A percentile compares a stretch with the other conserved stretches of the same genome.
Conservation (phyloP, 2,113 vertebrate species). For the Athene cunicularia region DNA sequence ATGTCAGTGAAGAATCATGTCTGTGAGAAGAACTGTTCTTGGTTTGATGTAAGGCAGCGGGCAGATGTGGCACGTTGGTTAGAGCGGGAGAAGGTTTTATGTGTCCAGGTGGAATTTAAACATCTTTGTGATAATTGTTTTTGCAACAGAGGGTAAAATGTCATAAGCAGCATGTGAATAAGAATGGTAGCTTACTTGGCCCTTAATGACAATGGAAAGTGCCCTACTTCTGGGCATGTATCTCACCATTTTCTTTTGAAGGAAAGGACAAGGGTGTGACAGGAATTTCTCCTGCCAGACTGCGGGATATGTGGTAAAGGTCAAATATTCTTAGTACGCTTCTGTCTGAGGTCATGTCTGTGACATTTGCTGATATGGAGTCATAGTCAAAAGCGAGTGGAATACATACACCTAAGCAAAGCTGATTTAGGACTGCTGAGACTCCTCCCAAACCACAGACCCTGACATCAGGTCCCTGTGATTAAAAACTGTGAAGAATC, state of each 20-base stretch:
- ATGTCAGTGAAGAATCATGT: background rate
- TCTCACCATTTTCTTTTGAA: background rate
- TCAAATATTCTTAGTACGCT: background rate
- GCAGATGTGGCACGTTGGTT: background rate
- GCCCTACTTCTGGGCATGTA: background rate
- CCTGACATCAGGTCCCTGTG: background rate
- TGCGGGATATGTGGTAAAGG: background rate
- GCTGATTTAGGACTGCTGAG: background rate
- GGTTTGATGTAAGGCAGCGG: background rate
- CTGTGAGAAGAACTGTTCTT: background rate
- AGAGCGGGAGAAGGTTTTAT: background rate
- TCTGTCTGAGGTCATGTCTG: background rate
- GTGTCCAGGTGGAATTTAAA: constrained; percentile 2
- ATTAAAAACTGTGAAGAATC: background rate
- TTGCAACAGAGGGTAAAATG: background rate
- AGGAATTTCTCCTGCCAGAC: background rate
- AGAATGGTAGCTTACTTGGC: background rate
- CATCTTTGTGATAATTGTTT: background rate
- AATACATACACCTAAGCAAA: background rate
- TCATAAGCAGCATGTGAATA: background rate
- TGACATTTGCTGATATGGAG: background rate
- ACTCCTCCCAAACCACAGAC: background rate
- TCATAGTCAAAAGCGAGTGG: background rate
- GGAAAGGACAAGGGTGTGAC: background rate
- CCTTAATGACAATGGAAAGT: background rate